These are phyloP conservation scores for Sinonovacula constricta DNA, from an alignment of 1,140 invertebrate genomes.

Conservation along the genomic window DNA sequence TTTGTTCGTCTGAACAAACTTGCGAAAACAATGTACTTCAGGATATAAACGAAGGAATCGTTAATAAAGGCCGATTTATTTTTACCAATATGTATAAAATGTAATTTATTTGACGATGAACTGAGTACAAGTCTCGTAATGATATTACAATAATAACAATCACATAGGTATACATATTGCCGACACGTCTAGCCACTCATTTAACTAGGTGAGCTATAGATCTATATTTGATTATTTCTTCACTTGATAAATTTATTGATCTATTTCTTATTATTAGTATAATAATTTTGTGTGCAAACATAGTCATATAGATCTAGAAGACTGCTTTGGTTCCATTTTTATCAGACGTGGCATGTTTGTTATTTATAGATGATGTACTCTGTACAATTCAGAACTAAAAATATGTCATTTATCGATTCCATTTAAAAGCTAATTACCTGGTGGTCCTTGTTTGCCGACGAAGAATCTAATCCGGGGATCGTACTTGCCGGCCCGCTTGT, in stretches of 20 bases:
- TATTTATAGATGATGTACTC: background rate
- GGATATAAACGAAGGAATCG: too few species aligned
- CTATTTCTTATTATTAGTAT: background rate
- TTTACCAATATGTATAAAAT: too few species aligned
- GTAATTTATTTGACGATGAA: too few species aligned
- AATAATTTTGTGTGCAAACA: background rate
- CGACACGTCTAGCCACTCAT: too few species aligned
- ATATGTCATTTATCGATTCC: background rate
- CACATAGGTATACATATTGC: too few species aligned
- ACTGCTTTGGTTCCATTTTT: background rate
- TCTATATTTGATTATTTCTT: too few species aligned
- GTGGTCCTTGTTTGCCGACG: conserved; percentile 24
- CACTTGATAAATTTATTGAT: background rate
- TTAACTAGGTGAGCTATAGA: too few species aligned
- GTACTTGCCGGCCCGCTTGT: background rate
- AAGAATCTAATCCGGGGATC: conserved; percentile 12
- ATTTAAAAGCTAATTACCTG: conserved; percentile 15
- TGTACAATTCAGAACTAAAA: background rate
- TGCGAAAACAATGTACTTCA: too few species aligned
- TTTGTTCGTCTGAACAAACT: too few species aligned
- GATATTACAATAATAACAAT: too few species aligned
- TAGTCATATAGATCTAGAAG: background rate
- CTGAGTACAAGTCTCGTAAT: too few species aligned
- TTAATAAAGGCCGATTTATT: too few species aligned
- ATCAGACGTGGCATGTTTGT: background rate